These are phyloP conservation scores for Stigmatopora argus DNA, from an alignment of 2,113 vertebrate species.

Conservation along the genomic window DNA sequence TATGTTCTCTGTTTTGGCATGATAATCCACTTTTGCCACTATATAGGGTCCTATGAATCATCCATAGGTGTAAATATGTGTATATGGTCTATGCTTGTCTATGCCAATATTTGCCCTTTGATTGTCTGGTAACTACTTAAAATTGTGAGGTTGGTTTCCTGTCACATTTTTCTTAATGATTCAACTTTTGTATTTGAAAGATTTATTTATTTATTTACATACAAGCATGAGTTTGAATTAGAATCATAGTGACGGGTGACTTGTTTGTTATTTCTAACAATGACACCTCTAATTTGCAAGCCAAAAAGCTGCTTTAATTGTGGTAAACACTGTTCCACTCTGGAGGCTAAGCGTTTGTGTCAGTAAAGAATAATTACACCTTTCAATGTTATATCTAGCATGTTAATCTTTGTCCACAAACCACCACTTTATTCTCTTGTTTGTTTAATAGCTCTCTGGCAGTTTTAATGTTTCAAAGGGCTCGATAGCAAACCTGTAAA, in stretches of 20 bases:
- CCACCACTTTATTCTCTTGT: conserved; percentile 82
- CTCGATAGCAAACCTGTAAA: conserved; percentile 82
- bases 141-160: too few species aligned
- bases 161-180: too few species aligned
- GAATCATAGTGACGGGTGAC: background rate
- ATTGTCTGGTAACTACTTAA: too few species aligned
- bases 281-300: conserved; percentile 1
- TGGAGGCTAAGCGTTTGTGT: conserved; percentile 59
- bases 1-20: too few species aligned
- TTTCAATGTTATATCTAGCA: conserved; percentile 60
- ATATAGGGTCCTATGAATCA: too few species aligned
- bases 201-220: too few species aligned
- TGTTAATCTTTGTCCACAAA: conserved; percentile 70
- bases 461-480: conserved; percentile 87
- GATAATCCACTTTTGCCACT: too few species aligned
- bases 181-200: too few species aligned
- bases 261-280: background rate
- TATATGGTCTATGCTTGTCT: too few species aligned
- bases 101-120: too few species aligned
- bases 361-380: conserved; percentile 79
- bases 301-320: conserved; percentile 55
- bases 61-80: too few species aligned
- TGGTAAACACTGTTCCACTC: conserved; percentile 66
- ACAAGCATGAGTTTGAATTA: background rate
- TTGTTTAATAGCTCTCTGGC: conserved; percentile 83